Conservation (phyloP, 2,797 vertebrate species). For the Cynodonichthys magdalenae region DNA sequence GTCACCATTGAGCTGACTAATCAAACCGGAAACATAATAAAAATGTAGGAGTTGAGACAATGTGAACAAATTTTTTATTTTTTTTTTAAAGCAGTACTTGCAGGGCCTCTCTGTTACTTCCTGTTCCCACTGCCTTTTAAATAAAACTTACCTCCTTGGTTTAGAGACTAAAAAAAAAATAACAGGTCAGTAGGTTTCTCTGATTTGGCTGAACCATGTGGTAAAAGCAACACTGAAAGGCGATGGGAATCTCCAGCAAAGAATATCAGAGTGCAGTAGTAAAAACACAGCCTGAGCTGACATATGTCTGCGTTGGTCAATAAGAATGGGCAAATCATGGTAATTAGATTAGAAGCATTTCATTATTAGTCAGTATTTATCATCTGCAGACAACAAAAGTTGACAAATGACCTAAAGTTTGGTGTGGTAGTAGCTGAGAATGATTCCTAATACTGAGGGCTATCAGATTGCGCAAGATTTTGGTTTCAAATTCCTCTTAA, state of each 20-base stretch:
- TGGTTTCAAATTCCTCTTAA: no score
- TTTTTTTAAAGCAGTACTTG: neutral
- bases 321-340: neutral
- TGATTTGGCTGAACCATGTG: conserved; percentile 24
- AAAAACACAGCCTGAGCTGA: neutral
- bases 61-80: neutral
- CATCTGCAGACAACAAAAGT: no score
- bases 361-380: neutral
- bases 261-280: neutral
- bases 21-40: neutral
- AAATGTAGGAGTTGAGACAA: neutral
- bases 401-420: no score
- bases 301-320: neutral
- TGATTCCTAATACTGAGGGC: no score
- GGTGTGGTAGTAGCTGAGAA: no score
- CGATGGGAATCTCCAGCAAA: neutral
- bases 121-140: neutral
- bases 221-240: conserved; percentile 44
- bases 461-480: no score
- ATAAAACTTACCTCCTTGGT: conserved; percentile 16
- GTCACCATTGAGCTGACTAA: neutral
- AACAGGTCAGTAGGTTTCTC: conserved; percentile 26
- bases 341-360: no score
- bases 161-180: conserved; percentile 32
- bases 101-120: neutral